Conservation (phyloP, 1,140 invertebrate genomes). For the Drosophila novamexicana region DNA sequence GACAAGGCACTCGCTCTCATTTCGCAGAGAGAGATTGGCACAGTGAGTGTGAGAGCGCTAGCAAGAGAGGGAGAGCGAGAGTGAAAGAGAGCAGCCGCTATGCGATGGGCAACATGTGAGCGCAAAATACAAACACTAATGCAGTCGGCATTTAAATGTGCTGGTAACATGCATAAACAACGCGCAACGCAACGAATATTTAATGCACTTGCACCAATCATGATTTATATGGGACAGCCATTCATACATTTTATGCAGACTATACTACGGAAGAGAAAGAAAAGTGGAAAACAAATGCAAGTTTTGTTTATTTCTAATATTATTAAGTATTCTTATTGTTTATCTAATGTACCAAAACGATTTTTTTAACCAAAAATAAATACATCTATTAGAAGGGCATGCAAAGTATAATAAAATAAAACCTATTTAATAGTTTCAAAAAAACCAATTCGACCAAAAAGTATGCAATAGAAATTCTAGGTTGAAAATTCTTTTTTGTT, state of each 20-base stretch:
- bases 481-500: too few species aligned
- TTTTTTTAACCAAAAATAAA: not conserved
- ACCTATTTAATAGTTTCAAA: too few species aligned
- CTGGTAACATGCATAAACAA: constrained; percentile 37
- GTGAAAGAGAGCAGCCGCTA: constrained; percentile 33
- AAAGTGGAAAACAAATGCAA: too few species aligned
- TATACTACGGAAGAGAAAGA: too few species aligned
- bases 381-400: not conserved
- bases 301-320: too few species aligned
- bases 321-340: too few species aligned
- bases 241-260: too few species aligned
- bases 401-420: too few species aligned
- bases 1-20: constrained; percentile 7
- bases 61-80: constrained; percentile 2
- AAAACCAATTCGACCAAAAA: constrained; percentile 7
- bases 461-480: constrained; percentile 23
- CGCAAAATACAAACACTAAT: constrained; percentile 40
- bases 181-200: not conserved
- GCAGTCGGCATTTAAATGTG: constrained; percentile 45
- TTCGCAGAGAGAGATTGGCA: constrained; percentile 1
- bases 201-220: not conserved
- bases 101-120: constrained; percentile 43
- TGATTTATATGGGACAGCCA: not conserved
- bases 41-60: not conserved
- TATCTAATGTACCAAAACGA: too few species aligned